phyloP scores from a whole-genome alignment of 2,888 invertebrate species.

The Alloscopus bannaensis region DNA sequence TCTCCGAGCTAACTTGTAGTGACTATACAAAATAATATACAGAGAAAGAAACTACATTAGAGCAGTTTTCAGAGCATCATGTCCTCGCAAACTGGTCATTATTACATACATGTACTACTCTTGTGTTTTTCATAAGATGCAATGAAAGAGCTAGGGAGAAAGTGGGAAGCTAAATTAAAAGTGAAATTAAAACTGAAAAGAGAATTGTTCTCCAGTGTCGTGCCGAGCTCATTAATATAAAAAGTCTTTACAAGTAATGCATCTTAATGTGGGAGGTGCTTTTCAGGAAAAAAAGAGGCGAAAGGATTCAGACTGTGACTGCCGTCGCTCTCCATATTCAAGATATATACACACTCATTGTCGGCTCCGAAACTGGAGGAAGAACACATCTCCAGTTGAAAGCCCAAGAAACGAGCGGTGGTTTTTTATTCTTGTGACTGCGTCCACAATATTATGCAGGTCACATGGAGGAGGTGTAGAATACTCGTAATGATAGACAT shows the following conservation, averaged over 20 bases:
- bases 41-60: too few species aligned
- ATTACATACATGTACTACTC: too few species aligned
- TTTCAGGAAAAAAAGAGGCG: slow-evolving; percentile 30
- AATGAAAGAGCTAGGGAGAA: slow-evolving; percentile 7
- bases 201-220: slow-evolving; percentile 55
- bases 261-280: slow-evolving; percentile 54
- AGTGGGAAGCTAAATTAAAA: slow-evolving; percentile 59
- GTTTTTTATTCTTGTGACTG: neutral
- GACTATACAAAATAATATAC: too few species aligned
- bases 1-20: too few species aligned
- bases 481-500: slow-evolving; percentile 4
- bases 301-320: slow-evolving; percentile 28
- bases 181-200: slow-evolving; percentile 55
- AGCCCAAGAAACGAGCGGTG: neutral
- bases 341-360: neutral
- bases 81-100: too few species aligned
- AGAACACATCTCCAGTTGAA: neutral
- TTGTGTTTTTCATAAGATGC: slow-evolving; percentile 31
- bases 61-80: too few species aligned
- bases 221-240: slow-evolving; percentile 59
- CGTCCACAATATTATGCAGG: slow-evolving; percentile 12
- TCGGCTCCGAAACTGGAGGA: neutral
- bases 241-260: slow-evolving; percentile 58
- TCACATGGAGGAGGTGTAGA: slow-evolving; percentile 14
- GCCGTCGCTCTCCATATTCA: too few species aligned